Evolutionary conservation across 2,797 vertebrate genomes (phyloP).

Genomic region (Poliocrania exsul): DNA sequence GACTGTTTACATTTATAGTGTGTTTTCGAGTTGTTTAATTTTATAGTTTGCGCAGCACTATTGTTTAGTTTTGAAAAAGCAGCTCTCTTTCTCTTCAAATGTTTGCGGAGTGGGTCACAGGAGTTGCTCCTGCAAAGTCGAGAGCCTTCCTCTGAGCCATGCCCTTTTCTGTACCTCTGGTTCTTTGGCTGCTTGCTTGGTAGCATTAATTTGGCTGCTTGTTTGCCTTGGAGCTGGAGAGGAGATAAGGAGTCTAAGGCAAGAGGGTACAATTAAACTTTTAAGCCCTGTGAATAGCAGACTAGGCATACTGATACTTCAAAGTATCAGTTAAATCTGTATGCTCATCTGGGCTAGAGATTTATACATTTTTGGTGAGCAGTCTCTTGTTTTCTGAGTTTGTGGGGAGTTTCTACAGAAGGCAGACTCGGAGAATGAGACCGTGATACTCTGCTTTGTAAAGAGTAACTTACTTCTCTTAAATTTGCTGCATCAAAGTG

Average conservation of each 20-base stretch:
- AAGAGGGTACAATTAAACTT: not conserved
- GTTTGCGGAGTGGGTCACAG: not conserved
- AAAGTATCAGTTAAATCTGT: not conserved
- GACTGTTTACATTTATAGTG: not conserved
- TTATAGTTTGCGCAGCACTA: not conserved
- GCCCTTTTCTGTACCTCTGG: not conserved
- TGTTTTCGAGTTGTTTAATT: slow-evolving; percentile 31
- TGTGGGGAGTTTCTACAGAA: not conserved
- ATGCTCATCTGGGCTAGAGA: not conserved
- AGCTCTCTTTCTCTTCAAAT: not conserved
- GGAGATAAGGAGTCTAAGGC: not conserved
- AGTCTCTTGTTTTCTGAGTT: not conserved
- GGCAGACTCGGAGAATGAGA: not conserved
- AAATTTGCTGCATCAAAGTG: not conserved
- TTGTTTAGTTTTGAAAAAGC: slow-evolving; percentile 1
- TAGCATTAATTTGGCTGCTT: not conserved
- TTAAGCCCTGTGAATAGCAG: not conserved
- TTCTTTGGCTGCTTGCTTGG: not conserved
- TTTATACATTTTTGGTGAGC: not conserved
- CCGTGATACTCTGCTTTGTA: not conserved
- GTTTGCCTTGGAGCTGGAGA: not conserved
- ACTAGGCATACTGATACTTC: not conserved
- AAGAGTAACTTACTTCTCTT: not conserved
- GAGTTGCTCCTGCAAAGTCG: not conserved
- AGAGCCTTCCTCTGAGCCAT: not conserved